Base-by-base conservation (phyloP, 2,113 vertebrate species). In the Grantiella picta region DNA sequence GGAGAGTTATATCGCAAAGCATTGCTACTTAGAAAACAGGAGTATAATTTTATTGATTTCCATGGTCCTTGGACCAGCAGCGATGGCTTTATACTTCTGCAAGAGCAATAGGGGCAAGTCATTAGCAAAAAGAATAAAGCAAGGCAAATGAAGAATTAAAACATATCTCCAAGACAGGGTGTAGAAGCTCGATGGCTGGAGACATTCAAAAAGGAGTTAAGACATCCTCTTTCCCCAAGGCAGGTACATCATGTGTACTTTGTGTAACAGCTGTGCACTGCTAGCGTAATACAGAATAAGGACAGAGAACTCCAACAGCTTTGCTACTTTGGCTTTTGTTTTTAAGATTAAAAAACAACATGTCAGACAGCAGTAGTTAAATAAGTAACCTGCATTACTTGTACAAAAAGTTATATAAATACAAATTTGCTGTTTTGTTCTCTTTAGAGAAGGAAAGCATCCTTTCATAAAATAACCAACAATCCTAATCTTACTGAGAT, bases 371-470 rank as follows among this genome's bases (percentile, higher is more conserved):
- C 52, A 94, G 65, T 86, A 92, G 88, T 91, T 97, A 97, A 98
- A 97, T 98, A 98, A 97, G 97, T 95, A 98, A 97, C 63, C 94
- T 97, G 93, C 97, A 98, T 97, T 98, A 97, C 95, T 95, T 97
- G 96, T 97, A 98, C 97, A 98, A 97, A 97, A 95, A 96, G 60
- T 71, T 95, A 96, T 86, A 97, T 97, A 98, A 96, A 97, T 97
- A 97, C 95, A 97, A 90, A 50, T 90, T 97, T 95, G 35, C 5
- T 72, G n/a, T 75, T 92, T 70, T 64, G 38, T 95, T 94, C 97
- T 97, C 80, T 77, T 94, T 89, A 97, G 54, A 96, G 85, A 97
- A 95, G 65, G 86, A 95, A 89, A 94, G 68, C 59, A 23, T 96
- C 91, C 82, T 98, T 94, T 95, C 15, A 18, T 89, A 94, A 95